Conservation (phyloP, 2,888 invertebrate genomes). For the Sabatieria punctata region DNA sequence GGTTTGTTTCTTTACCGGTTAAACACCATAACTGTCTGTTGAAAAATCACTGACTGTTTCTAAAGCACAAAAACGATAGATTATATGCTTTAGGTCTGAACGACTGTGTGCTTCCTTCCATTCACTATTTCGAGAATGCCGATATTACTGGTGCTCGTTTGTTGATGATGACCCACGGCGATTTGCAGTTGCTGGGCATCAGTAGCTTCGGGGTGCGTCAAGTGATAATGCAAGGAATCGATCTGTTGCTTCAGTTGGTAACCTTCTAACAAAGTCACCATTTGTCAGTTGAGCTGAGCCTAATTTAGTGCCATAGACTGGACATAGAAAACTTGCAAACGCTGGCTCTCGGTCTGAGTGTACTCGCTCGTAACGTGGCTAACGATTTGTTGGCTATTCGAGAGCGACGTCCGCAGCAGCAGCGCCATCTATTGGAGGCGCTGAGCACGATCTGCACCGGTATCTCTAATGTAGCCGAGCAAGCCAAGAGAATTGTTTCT, state of each 20-base stretch:
- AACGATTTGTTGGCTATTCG: no score
- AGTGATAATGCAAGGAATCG: constrained; percentile 74
- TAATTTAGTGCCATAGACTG: constrained; percentile 63
- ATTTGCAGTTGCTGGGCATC: constrained; percentile 69
- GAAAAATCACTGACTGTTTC: no score
- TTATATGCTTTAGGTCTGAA: constrained; percentile 52
- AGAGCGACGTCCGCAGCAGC: constrained; percentile 3
- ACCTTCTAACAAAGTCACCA: constrained; percentile 30
- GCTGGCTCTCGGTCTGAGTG: constrained; percentile 63
- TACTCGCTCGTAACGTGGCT: constrained; percentile 61
- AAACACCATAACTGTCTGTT: no score
- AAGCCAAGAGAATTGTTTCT: constrained; percentile 66
- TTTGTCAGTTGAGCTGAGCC: neutral
- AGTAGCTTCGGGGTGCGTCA: constrained; percentile 78
- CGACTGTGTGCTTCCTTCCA: constrained; percentile 57
- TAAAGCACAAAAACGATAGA: no score
- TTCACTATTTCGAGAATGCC: constrained; percentile 57
- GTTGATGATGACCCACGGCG: constrained; percentile 65
- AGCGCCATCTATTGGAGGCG: constrained; percentile 6
- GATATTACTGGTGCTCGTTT: constrained; percentile 63
- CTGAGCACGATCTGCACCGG: constrained; percentile 16
- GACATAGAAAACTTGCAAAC: constrained; percentile 79
- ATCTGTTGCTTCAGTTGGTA: constrained; percentile 70
- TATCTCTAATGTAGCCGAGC: constrained; percentile 62
- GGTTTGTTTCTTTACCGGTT: no score